phyloP scores from a whole-genome alignment of 2,797 vertebrate genomes.

The Sebastes matsubarae region DNA sequence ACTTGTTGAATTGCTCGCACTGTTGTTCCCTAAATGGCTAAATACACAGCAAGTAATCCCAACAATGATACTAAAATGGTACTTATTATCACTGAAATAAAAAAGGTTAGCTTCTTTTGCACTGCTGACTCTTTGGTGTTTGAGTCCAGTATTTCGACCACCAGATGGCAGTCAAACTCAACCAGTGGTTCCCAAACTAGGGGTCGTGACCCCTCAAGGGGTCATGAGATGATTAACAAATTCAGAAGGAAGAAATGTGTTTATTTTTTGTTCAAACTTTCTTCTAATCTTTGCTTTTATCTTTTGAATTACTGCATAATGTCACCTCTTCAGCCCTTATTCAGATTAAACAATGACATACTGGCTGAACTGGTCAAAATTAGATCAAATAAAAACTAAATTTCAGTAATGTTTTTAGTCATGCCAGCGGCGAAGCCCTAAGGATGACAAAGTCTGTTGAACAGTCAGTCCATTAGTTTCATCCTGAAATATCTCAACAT shows the following conservation, averaged over 20 bases:
- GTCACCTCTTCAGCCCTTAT: neutral
- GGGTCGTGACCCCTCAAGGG: neutral
- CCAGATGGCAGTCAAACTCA: slow-evolving; percentile 13
- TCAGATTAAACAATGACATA: neutral
- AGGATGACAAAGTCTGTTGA: neutral
- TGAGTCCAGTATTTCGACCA: slow-evolving; percentile 16
- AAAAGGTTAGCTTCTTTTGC: slow-evolving; percentile 64
- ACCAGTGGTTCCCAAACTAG: neutral
- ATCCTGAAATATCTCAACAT: neutral
- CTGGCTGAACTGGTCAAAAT: neutral
- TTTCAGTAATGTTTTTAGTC: neutral
- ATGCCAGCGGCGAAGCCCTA: neutral
- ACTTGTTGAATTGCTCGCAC: slow-evolving; percentile 16
- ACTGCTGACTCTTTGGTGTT: slow-evolving; percentile 34
- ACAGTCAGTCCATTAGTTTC: accelerated
- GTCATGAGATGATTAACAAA: neutral
- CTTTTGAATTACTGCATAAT: neutral
- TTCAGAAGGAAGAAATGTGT: neutral
- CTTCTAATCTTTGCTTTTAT: neutral
- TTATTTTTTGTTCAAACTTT: neutral
- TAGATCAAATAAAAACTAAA: accelerated
- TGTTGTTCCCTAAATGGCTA: slow-evolving; percentile 40
- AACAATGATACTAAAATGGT: slow-evolving; percentile 52
- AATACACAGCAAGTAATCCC: slow-evolving; percentile 21
- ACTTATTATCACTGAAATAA: slow-evolving; percentile 65